A percentile compares a stretch with the other conserved stretches of the same genome.
Conservation (phyloP, 2,113 vertebrate species). For the Dromas ardeola region DNA sequence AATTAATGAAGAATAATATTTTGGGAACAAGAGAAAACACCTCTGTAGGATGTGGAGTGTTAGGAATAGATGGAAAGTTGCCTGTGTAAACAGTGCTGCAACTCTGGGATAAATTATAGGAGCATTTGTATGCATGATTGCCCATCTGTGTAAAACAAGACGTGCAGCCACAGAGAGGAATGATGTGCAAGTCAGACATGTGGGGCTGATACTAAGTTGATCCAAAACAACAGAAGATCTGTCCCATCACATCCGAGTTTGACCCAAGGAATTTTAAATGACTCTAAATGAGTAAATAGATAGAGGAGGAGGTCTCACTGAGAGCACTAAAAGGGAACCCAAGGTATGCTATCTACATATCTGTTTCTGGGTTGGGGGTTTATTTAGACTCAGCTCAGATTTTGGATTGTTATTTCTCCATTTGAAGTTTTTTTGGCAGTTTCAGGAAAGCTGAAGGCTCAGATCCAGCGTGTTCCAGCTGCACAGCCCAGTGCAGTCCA, state of each 20-base stretch:
- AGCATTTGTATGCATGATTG: slow-evolving; percentile 16
- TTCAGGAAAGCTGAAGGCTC: background rate
- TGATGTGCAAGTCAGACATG: background rate
- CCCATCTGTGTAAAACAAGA: slow-evolving; percentile 13
- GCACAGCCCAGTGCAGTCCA: fast-evolving
- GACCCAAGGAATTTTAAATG: background rate
- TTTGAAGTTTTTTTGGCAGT: background rate
- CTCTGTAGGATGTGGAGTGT: slow-evolving; percentile 1
- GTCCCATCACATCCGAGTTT: background rate
- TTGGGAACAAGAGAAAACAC: slow-evolving; percentile 39
- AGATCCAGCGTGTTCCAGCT: background rate
- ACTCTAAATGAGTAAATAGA: background rate
- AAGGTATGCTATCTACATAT: background rate
- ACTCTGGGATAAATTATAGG: slow-evolving; percentile 13
- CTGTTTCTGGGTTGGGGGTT: background rate
- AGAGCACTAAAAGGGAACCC: background rate
- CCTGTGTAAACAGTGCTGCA: slow-evolving; percentile 10
- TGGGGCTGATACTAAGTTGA: background rate
- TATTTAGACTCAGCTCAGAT: background rate
- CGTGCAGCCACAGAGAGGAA: background rate
- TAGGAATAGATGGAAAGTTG: slow-evolving; percentile 20
- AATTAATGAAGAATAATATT: slow-evolving; percentile 58
- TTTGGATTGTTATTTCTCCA: background rate
- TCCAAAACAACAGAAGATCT: background rate
- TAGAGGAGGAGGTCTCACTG: background rate